Evolutionary conservation across 1,140 invertebrate genomes (phyloP), one percentile per base, ranked within the genome.

Genomic region (Artemia franciscana): DNA sequence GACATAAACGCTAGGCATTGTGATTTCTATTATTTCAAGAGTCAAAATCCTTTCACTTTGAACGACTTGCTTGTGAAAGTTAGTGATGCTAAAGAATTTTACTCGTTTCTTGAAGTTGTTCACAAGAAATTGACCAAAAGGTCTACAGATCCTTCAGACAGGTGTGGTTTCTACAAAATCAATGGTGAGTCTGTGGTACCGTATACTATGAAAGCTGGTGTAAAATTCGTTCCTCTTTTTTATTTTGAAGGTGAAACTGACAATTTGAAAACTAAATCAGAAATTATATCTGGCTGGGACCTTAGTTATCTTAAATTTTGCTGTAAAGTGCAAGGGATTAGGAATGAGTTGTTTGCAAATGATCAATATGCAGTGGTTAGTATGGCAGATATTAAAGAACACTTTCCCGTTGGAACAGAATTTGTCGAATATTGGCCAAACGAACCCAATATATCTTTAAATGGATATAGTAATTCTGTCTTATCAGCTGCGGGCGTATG

Each of bases 1-100:
- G 91, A 95, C 73, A 93, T 96, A 64, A 97, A 95, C 75, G 76
- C 80, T 26, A 85, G 84, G 72, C 92, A 96, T 70, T 92, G 90
- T 77, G 90, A 92, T 67, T 82, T 78, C 65, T 83, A 89, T 67
- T 96, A 88, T 74, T 91, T 91, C 0, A 80, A 84, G 57, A 87
- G 91, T 65, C 39, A 51, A 51, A 18, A 12, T 15, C 78, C 81
- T n/a, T 96, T 95, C 71, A 88, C 85, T 0, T 79, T 79, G 51
- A 87, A 90, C 70, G 91, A 97, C 75, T 75, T 93, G 26, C 86
- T 95, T 12, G 90, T 95, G 21, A 77, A 84, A 21, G 71, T 94
- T 12, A 78, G 79, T 24, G 91, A 97, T 73, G 87, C 90, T 60
- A 80, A 82, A 64, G 86, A 91, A 70, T 93, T 95, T 74, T 90